Evolutionary conservation across 2,888 invertebrate species (phyloP), one percentile per base, ranked within the genome.

Genomic region (Parnassius orleans): DNA sequence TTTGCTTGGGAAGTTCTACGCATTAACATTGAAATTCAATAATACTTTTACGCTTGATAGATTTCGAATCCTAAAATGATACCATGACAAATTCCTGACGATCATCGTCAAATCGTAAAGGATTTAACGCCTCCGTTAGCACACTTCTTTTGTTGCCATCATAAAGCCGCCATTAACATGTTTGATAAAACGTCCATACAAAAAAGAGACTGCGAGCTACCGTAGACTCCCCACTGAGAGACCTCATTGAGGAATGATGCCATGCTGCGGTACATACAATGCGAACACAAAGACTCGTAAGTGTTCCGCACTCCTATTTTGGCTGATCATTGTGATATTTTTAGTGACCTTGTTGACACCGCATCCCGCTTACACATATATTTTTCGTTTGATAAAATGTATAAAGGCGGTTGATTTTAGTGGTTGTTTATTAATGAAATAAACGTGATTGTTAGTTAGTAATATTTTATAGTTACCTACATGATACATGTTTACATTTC

Each of bases 71-170:
- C 69, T 68, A 80, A 80, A 77, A 72, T 76, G 77, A 78, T 76
- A 79, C 83, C 82, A 82, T 86, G 90, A 90, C 89, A 89, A 88
- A 87, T 84, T 83, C 84, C 84, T 80, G 83, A 87, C 84, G 82
- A 85, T 86, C 81, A 81, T 82, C 88, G 84, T 86, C 83, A 86
- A 88, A 88, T 90, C 87, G 90, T 89, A 86, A 90, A 88, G 92
- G 92, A 92, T 92, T 92, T 92, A 90, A 92, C 92, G 92, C 91
- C 88, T 91, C 87, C 78, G 86, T 90, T 91, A 83, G 87, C 92
- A 88, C 88, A 84, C 88, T 91, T 83, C 89, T 86, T 90, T 90
- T 91, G 90, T 91, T 87, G 86, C 81, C 72, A 78, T 77, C 81
- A 90, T 88, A 90, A 90, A 86, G 88, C 87, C 86, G 86, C 89